Conservation (phyloP, 2,797 vertebrate species). For the Schizopygopsis malacanthus region DNA sequence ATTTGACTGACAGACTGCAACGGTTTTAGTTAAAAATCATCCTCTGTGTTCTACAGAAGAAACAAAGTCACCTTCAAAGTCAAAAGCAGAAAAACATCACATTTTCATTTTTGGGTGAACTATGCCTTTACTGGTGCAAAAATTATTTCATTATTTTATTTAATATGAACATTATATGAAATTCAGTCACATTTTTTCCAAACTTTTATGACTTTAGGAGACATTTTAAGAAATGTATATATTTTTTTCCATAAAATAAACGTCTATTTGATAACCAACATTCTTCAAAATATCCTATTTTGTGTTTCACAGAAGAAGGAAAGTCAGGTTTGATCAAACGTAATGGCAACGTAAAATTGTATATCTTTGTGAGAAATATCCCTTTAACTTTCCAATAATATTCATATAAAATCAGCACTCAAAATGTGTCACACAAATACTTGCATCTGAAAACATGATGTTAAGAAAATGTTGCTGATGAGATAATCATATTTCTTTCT, state of each 20-base stretch:
- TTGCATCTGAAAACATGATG: background rate
- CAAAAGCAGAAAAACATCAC: too few relatives aligned
- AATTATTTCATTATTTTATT: background rate
- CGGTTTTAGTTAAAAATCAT: too few relatives aligned
- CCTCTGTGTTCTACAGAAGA: too few relatives aligned
- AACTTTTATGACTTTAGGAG: background rate
- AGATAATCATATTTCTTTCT: conserved; percentile 43
- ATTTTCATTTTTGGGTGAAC: too few relatives aligned
- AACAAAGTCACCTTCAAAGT: too few relatives aligned
- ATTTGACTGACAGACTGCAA: too few relatives aligned
- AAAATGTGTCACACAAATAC: background rate
- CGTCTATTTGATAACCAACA: background rate
- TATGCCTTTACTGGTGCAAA: background rate
- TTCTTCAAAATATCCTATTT: background rate
- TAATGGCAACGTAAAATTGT: background rate
- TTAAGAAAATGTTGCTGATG: conserved; percentile 33
- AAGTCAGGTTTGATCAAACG: background rate
- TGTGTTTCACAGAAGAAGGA: background rate
- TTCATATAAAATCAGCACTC: background rate
- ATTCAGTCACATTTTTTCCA: background rate
- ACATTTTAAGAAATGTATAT: background rate
- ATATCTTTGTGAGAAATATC: background rate
- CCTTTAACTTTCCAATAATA: background rate
- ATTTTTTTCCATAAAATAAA: background rate
- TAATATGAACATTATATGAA: background rate